These are phyloP conservation scores for Scaptomyza hsui DNA, from an alignment of 1,140 invertebrate species.

Conservation along the genomic window DNA sequence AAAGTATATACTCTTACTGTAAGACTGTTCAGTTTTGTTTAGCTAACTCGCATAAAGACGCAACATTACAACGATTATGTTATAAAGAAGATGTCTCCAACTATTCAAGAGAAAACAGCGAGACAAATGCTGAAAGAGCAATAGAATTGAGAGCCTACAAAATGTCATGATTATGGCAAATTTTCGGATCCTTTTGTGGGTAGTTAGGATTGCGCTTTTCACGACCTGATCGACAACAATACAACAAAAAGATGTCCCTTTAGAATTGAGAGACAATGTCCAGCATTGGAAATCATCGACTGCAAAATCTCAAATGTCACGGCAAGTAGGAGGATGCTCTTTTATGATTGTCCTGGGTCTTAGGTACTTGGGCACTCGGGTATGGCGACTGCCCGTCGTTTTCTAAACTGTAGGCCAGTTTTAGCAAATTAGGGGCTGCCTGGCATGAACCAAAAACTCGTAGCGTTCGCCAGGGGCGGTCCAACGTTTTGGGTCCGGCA, in stretches of 20 bases:
- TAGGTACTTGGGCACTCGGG: background rate
- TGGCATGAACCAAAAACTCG: constrained; percentile 27
- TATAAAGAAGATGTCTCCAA: constrained; percentile 34
- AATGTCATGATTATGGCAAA: constrained; percentile 79
- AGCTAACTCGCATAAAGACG: constrained; percentile 55
- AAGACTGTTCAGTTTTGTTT: constrained; percentile 23
- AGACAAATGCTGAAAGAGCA: constrained; percentile 25
- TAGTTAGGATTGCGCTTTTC: constrained; percentile 71
- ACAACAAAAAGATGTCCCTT: constrained; percentile 11
- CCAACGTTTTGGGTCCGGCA: constrained; percentile 27
- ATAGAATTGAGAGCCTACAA: constrained; percentile 18
- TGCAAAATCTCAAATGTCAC: constrained; percentile 78
- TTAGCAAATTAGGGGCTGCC: constrained; percentile 75
- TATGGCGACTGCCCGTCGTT: constrained; percentile 22
- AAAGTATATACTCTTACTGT: background rate
- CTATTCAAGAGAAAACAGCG: constrained; percentile 30
- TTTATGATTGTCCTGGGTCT: constrained; percentile 31
- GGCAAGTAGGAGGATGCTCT: constrained; percentile 51
- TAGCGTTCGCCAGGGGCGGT: constrained; percentile 60
- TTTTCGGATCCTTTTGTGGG: constrained; percentile 72
- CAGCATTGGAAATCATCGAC: constrained; percentile 73
- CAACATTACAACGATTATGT: constrained; percentile 75
- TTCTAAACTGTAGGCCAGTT: constrained; percentile 78
- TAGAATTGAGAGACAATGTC: constrained; percentile 56
- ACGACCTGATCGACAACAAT: constrained; percentile 23